Evolutionary conservation across 2,797 vertebrate species (phyloP).

Genomic region (Limosa lapponica): DNA sequence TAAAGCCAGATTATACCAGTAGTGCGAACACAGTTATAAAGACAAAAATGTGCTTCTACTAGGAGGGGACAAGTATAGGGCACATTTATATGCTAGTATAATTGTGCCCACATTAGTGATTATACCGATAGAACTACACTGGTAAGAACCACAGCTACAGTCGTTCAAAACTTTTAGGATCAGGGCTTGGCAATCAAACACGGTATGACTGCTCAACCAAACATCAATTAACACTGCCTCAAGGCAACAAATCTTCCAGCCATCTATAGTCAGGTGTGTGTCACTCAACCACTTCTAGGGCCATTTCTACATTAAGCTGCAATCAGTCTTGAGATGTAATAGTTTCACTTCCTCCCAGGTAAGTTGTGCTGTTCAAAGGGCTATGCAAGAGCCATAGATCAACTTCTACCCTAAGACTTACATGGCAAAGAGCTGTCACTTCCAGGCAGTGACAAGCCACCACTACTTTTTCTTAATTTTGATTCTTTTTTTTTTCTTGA

Average conservation of each 20-base stretch:
- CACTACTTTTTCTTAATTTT: background rate
- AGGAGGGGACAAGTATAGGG: background rate
- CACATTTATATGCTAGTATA: slow-evolving; percentile 5
- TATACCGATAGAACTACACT: background rate
- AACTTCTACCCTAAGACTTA: background rate
- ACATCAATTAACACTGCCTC: background rate
- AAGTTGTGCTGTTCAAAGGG: background rate
- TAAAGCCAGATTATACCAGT: background rate
- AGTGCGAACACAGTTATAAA: background rate
- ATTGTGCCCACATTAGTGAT: background rate
- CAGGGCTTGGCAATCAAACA: background rate
- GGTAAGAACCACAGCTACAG: slow-evolving; percentile 7
- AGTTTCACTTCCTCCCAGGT: background rate
- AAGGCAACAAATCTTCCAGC: background rate
- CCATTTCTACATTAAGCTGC: background rate
- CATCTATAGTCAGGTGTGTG: background rate
- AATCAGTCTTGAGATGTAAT: background rate
- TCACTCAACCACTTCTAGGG: background rate
- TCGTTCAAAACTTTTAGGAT: background rate
- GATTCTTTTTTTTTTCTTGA: background rate
- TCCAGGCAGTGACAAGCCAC: background rate
- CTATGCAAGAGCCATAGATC: background rate
- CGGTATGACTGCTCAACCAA: background rate
- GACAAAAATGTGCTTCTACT: slow-evolving; percentile 15
- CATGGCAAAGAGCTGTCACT: background rate